A percentile compares a stretch with the other conserved stretches of the same genome.
Conservation (phyloP, 2,888 invertebrate genomes). For the Rhorus exstirpatorius region DNA sequence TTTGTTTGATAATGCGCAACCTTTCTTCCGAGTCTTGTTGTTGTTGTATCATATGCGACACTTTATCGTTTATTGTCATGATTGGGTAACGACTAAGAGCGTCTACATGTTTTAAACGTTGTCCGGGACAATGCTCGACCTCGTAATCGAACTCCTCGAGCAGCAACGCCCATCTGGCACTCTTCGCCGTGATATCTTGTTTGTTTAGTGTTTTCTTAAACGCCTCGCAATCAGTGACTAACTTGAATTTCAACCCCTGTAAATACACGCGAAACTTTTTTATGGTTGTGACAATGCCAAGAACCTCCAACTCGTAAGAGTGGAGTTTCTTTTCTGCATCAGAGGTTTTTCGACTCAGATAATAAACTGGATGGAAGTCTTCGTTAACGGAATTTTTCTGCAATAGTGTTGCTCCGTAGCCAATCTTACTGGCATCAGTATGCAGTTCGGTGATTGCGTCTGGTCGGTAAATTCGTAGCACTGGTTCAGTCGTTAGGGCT, state of each 20-base stretch:
- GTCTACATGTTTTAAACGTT: constrained; percentile 71
- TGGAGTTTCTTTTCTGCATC: background rate
- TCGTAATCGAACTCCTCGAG: constrained; percentile 69
- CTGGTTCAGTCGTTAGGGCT: background rate
- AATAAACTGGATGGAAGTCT: background rate
- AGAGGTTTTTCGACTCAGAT: background rate
- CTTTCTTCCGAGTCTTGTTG: constrained; percentile 20
- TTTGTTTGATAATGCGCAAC: constrained; percentile 2
- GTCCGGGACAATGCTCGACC: constrained; percentile 70
- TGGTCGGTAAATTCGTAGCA: background rate
- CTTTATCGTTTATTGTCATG: background rate
- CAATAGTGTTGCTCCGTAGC: background rate
- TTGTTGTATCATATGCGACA: too few relatives aligned
- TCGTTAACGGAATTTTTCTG: background rate
- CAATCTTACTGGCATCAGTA: background rate
- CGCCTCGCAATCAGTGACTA: constrained; percentile 3
- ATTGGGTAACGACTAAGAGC: constrained; percentile 70
- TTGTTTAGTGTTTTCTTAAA: constrained; percentile 22
- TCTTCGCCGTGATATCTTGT: constrained; percentile 64
- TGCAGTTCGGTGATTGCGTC: background rate
- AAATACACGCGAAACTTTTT: constrained; percentile 4
- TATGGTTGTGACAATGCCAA: background rate
- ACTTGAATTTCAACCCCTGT: background rate
- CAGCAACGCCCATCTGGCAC: constrained; percentile 69
- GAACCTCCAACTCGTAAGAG: background rate